A percentile compares a stretch with the other conserved stretches of the same genome.
Conservation (phyloP, 2,888 invertebrate genomes). For the Tinea trinotella region DNA sequence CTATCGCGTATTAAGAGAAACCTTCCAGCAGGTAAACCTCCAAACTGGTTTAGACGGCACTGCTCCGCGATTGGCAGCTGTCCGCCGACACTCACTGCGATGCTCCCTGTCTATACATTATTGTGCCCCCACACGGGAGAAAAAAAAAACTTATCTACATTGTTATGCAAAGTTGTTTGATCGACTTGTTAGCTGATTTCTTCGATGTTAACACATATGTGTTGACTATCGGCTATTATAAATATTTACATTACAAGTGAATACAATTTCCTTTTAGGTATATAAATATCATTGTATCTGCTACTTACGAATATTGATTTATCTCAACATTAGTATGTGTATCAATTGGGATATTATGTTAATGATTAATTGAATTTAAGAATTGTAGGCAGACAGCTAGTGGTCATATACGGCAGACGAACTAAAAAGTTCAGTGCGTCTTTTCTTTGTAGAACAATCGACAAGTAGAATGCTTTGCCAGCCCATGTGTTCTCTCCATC, state of each 20-base stretch:
- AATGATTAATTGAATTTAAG: no score
- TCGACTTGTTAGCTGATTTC: conserved; percentile 3
- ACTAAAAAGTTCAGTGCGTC: no score
- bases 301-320: not conserved
- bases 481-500: no score
- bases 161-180: conserved; percentile 10
- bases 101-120: not conserved
- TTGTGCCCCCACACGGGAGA: not conserved
- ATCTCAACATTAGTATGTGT: not conserved
- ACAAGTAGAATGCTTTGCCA: no score
- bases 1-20: no score
- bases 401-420: no score
- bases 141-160: conserved; percentile 3
- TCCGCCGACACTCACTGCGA: conserved; percentile 26
- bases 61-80: conserved; percentile 39
- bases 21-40: conserved; percentile 15
- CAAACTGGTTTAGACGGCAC: conserved; percentile 14
- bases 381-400: no score
- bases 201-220: not conserved
- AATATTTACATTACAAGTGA: not conserved
- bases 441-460: no score
- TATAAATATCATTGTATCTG: not conserved
- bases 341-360: no score
- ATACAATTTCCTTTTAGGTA: not conserved
- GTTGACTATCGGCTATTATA: not conserved